Evolutionary conservation across 2,797 vertebrate genomes (phyloP), one percentile per base, ranked within the genome.

Genomic region (Spondyliosoma cantharus): DNA sequence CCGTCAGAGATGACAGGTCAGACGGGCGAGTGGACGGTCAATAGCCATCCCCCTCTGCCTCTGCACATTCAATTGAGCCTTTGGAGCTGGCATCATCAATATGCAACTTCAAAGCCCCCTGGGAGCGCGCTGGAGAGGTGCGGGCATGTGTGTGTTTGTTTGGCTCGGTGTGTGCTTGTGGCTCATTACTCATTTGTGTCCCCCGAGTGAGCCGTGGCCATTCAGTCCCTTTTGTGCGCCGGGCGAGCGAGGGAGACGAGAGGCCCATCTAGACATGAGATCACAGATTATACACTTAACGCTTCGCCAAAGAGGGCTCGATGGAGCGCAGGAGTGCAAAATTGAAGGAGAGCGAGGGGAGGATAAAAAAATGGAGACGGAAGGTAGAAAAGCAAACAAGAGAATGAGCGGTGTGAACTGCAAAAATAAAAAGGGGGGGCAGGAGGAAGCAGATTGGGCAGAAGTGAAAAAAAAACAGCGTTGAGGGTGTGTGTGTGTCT

Each of bases 221-320:
- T 95, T 94, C 93, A 93, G 84, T 87, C 89, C 89, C 90, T 93
- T 93, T 96, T 96, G 93, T 95, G 91, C 60, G 25, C 78, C 0
- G 79, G 82, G 80, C 59, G 83, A 82, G 82, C 29, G 85, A 81
- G 91, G 29, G 85, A 91, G 91, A 90, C 82, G 76, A 92, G 90
- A 93, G 93, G 90, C 87, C 87, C 91, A 93, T 94, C 92, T 87
- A 93, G 90, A 95, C 93, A 93, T 82, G 87, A 94, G 92, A 95
- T 94, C 93, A 92, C 93, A 93, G 93, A 95, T 95, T 95, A 95
- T 92, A 91, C 92, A 95, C 94, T 95, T 95, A 93, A 93, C 83
- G 87, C 89, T 83, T 82, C 62, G n/a, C 86, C 83, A 67, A 67
- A 89, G 89, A 89, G 90, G 82, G 83, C 88, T 90, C 78, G 2